Evolutionary conservation across 2,888 invertebrate genomes (phyloP).

Genomic region (Harmothoe impar): DNA sequence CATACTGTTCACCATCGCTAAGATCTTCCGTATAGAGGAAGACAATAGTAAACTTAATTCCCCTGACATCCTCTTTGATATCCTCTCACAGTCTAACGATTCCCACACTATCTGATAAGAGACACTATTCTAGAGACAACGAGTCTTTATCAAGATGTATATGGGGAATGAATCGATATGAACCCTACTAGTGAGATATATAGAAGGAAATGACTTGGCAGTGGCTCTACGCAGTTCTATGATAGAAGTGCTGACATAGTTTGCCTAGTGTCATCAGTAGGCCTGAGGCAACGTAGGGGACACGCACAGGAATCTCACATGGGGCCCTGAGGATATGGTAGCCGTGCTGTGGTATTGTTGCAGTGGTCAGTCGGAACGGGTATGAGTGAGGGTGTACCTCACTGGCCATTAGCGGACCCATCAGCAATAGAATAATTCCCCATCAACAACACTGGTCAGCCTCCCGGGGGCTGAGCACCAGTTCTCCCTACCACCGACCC

Average conservation of each 20-base stretch:
- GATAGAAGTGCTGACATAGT: neutral
- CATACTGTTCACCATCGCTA: too few species aligned
- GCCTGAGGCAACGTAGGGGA: neutral
- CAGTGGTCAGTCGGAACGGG: neutral
- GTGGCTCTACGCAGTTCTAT: neutral
- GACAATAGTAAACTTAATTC: too few species aligned
- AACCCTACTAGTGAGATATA: too few species aligned
- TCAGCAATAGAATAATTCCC: neutral
- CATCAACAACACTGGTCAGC: constrained; percentile 6
- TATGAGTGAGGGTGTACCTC: neutral
- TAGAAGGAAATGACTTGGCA: too few species aligned
- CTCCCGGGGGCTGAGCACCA: neutral
- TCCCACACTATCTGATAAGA: too few species aligned
- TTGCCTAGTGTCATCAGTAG: neutral
- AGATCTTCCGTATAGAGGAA: too few species aligned
- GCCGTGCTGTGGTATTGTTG: neutral
- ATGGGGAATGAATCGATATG: too few species aligned
- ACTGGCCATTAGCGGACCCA: neutral
- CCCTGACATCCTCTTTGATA: too few species aligned
- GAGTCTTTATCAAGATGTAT: too few species aligned
- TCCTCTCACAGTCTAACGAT: too few species aligned
- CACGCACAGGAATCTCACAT: neutral
- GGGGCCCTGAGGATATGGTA: neutral
- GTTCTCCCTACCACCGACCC: too few species aligned
- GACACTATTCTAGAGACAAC: too few species aligned